Conservation (phyloP, 2,113 vertebrate genomes). For the Emydura subglobosa region DNA sequence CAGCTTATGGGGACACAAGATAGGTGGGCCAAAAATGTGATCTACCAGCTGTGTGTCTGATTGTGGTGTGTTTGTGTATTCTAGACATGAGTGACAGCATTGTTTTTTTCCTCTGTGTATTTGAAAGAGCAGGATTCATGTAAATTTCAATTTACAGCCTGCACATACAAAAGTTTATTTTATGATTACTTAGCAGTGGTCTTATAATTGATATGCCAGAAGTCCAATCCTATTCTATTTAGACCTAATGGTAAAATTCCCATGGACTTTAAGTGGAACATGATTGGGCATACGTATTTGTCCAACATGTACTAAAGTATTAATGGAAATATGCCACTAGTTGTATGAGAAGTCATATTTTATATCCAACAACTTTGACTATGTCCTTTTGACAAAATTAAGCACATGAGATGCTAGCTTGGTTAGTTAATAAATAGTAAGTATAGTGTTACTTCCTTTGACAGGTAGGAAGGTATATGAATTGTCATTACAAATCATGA, state of each 20-base stretch:
- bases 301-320: neutral
- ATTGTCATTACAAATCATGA: neutral
- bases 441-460: neutral
- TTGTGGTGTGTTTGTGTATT: neutral
- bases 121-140: neutral
- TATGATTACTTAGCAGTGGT: neutral
- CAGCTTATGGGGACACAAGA: neutral
- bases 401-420: neutral
- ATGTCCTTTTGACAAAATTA: neutral
- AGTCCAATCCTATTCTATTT: neutral
- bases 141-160: neutral
- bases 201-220: neutral
- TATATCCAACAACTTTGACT: neutral
- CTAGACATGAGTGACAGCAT: neutral
- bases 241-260: neutral
- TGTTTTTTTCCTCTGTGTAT: neutral
- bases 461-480: neutral
- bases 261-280: neutral
- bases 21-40: too few species aligned
- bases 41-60: neutral
- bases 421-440: neutral
- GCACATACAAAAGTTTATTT: neutral
- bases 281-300: neutral
- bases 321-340: neutral
- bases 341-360: neutral